phyloP scores from a whole-genome alignment of 2,888 invertebrate species.

The Hydropsyche betteni region DNA sequence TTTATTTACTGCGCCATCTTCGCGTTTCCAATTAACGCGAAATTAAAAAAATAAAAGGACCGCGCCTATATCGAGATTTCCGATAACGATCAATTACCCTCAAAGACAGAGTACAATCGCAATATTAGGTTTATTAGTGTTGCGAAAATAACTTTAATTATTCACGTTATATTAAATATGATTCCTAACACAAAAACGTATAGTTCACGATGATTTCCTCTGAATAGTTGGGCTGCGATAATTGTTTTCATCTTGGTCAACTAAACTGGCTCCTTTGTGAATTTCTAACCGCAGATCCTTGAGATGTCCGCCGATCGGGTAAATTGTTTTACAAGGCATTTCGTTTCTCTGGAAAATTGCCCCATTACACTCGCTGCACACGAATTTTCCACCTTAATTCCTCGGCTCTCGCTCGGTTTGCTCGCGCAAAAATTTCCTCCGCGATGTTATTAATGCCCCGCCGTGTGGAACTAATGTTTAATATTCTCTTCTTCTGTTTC shows the following conservation, averaged over 20 bases:
- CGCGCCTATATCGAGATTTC: too few species aligned
- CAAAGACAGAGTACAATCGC: too few species aligned
- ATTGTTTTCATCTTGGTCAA: neutral
- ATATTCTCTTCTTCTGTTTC: slow-evolving; percentile 48
- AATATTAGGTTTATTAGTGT: too few species aligned
- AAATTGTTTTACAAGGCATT: slow-evolving; percentile 30
- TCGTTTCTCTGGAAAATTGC: slow-evolving; percentile 24
- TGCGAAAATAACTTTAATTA: too few species aligned
- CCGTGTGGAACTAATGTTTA: slow-evolving; percentile 51
- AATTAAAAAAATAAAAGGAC: slow-evolving; percentile 19
- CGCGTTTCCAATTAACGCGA: slow-evolving; percentile 24
- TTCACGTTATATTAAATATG: too few species aligned
- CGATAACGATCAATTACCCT: too few species aligned
- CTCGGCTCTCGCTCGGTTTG: slow-evolving; percentile 42
- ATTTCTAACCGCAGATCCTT: neutral
- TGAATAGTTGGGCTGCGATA: neutral
- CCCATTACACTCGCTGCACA: slow-evolving; percentile 30
- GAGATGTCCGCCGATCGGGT: slow-evolving; percentile 10
- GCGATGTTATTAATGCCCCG: slow-evolving; percentile 50
- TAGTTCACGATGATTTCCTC: neutral
- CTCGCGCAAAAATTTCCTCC: slow-evolving; percentile 43
- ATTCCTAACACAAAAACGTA: too few species aligned
- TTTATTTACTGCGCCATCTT: slow-evolving; percentile 22
- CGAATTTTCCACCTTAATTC: slow-evolving; percentile 48
- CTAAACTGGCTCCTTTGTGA: neutral